Conservation (phyloP, 2,888 invertebrate species). For the Cloeon dipterum region DNA sequence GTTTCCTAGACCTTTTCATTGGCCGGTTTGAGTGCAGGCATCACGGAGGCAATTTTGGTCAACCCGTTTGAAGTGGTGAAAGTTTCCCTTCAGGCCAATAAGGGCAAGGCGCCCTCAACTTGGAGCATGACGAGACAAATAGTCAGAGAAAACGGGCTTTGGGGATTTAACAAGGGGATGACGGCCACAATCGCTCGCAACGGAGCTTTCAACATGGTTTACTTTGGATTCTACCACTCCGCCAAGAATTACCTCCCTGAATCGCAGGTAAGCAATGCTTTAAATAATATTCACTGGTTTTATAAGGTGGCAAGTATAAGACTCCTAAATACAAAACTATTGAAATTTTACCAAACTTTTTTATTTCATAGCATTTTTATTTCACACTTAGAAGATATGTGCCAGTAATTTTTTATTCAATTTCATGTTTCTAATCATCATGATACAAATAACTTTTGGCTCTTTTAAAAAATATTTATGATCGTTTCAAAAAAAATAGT, state of each 20-base stretch:
- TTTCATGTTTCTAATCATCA: too few relatives aligned
- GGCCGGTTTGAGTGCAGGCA: slow-evolving; percentile 70
- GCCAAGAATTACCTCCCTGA: slow-evolving; percentile 52
- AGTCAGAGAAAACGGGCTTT: slow-evolving; percentile 51
- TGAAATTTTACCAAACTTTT: too few relatives aligned
- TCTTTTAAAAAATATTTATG: too few relatives aligned
- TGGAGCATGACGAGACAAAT: slow-evolving; percentile 62
- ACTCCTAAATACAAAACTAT: too few relatives aligned
- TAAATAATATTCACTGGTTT: too few relatives aligned
- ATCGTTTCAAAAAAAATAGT: too few relatives aligned
- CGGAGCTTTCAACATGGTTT: slow-evolving; percentile 80
- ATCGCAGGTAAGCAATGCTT: slow-evolving; percentile 33
- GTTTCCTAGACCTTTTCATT: slow-evolving; percentile 58
- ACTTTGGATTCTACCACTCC: slow-evolving; percentile 88
- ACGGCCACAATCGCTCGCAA: slow-evolving; percentile 76
- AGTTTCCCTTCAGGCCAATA: slow-evolving; percentile 64
- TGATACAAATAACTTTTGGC: too few relatives aligned
- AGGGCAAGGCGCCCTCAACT: slow-evolving; percentile 46
- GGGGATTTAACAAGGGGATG: slow-evolving; percentile 68
- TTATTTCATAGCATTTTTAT: too few relatives aligned
- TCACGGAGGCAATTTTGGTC: slow-evolving; percentile 76
- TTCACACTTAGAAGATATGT: too few relatives aligned
- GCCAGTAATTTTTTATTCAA: too few relatives aligned
- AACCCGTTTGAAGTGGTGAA: slow-evolving; percentile 94
- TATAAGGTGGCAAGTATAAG: too few relatives aligned